A percentile compares a stretch with the other conserved stretches of the same genome.
Conservation (phyloP, 2,113 vertebrate species). For the Tenebrosternarchus preto region DNA sequence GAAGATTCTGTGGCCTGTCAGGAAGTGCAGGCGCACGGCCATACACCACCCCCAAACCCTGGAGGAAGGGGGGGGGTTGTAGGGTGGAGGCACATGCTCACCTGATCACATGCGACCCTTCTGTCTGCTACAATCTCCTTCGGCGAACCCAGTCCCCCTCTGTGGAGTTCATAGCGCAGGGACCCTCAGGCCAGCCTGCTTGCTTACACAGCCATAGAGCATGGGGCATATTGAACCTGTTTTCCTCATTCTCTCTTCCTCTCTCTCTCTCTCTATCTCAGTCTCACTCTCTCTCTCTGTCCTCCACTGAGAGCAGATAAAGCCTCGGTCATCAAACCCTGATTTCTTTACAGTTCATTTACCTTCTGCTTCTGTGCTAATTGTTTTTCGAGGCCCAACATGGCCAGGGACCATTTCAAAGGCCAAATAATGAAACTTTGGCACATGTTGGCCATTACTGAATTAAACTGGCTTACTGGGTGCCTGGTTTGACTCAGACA, state of each 20-base stretch:
- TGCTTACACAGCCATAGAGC: constrained; percentile 51
- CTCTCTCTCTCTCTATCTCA: constrained; percentile 41
- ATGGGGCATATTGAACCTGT: constrained; percentile 55
- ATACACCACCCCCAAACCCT: constrained; percentile 29
- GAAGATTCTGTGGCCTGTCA: constrained; percentile 49
- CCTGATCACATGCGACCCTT: constrained; percentile 59
- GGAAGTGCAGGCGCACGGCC: constrained; percentile 31
- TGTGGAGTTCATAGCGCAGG: constrained; percentile 51
- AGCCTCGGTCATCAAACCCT: constrained; percentile 57
- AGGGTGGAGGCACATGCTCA: constrained; percentile 38
- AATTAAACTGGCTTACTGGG: constrained; percentile 55
- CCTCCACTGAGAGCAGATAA: constrained; percentile 53
- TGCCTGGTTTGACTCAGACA: constrained; percentile 36
- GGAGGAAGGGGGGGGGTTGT: not conserved
- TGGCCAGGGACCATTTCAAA: constrained; percentile 60
- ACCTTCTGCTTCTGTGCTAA: constrained; percentile 61
- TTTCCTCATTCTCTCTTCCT: constrained; percentile 10
- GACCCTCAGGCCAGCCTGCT: constrained; percentile 47
- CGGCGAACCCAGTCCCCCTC: constrained; percentile 54
- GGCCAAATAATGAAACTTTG: constrained; percentile 58
- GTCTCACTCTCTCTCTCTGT: constrained; percentile 50
- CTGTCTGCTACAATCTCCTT: constrained; percentile 58
- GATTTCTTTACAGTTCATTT: constrained; percentile 63
- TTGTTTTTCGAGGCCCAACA: constrained; percentile 60
- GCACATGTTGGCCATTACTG: constrained; percentile 54